Percentiles rank a stretch among this genome's conserved stretches.
Conservation (phyloP, 1,140 invertebrate genomes). For the Lepidurus couesii region DNA sequence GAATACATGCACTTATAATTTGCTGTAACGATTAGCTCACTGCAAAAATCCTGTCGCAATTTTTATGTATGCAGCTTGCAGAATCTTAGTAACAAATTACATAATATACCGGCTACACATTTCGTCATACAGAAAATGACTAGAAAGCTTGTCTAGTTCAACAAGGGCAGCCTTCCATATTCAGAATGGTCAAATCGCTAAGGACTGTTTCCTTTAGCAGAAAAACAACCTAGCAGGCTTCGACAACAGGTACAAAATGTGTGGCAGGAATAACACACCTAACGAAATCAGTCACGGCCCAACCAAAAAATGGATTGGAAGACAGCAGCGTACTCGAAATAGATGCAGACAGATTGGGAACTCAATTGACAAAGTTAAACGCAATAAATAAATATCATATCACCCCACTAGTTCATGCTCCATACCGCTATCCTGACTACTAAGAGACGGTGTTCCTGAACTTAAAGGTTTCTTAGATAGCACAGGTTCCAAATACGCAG, state of each 20-base stretch:
- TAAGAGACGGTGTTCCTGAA: conserved; percentile 44
- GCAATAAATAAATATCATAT: not conserved
- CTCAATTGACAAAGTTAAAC: not conserved
- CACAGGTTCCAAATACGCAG: conserved; percentile 76
- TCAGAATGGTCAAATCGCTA: not conserved
- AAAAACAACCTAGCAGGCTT: conserved; percentile 15
- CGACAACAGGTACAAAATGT: conserved; percentile 8
- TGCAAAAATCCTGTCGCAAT: too few species aligned
- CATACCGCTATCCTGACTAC: conserved; percentile 45
- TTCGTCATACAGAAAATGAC: not conserved
- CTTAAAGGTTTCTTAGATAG: conserved; percentile 45
- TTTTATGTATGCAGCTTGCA: not conserved
- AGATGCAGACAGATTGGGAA: not conserved
- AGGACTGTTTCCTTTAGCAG: not conserved
- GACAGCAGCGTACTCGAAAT: not conserved
- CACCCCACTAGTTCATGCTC: conserved; percentile 30
- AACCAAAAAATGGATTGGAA: conserved; percentile 10
- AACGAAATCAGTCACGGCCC: not conserved
- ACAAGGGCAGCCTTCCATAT: not conserved
- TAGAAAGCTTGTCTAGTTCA: not conserved
- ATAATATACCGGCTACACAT: not conserved
- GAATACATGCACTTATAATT: too few species aligned
- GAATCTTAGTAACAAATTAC: not conserved
- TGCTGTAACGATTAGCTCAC: too few species aligned
- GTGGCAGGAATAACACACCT: not conserved